phyloP scores from a whole-genome alignment of 1,140 invertebrate species.

The Triops longicaudatus region DNA sequence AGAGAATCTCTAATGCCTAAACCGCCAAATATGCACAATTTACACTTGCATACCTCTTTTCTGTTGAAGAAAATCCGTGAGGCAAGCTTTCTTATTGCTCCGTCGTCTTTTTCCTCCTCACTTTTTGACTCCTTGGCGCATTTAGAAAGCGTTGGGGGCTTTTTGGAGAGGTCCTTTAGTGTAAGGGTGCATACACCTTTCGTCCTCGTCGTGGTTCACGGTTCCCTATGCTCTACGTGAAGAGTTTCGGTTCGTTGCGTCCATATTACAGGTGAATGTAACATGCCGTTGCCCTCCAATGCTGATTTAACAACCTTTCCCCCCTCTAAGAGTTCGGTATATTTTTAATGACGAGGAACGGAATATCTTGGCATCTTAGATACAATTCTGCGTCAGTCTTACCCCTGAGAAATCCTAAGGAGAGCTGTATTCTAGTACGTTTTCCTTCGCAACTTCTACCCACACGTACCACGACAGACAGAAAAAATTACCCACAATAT shows the following conservation, averaged over 20 bases:
- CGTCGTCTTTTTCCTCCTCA: neutral
- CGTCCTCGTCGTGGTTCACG: slow-evolving; percentile 13
- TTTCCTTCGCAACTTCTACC: too few relatives aligned
- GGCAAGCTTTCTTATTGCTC: neutral
- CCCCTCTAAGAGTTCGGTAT: neutral
- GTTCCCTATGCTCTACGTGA: slow-evolving; percentile 11
- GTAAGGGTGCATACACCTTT: neutral
- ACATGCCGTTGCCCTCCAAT: slow-evolving; percentile 10
- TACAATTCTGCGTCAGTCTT: neutral
- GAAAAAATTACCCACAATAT: too few relatives aligned
- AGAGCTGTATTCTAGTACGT: too few relatives aligned
- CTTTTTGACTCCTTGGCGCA: neutral
- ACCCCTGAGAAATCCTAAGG: too few relatives aligned
- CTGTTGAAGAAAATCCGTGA: neutral
- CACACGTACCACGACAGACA: too few relatives aligned
- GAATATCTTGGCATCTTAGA: neutral
- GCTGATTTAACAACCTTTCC: slow-evolving; percentile 11
- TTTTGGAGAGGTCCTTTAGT: neutral
- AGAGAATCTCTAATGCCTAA: neutral
- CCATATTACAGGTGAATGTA: slow-evolving; percentile 4
- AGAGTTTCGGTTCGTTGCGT: slow-evolving; percentile 11
- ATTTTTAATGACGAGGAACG: neutral
- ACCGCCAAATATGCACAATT: neutral
- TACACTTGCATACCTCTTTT: neutral
- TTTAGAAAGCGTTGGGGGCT: neutral